phyloP scores from a whole-genome alignment of 2,113 vertebrate species.

The Oxyruncus cristatus region DNA sequence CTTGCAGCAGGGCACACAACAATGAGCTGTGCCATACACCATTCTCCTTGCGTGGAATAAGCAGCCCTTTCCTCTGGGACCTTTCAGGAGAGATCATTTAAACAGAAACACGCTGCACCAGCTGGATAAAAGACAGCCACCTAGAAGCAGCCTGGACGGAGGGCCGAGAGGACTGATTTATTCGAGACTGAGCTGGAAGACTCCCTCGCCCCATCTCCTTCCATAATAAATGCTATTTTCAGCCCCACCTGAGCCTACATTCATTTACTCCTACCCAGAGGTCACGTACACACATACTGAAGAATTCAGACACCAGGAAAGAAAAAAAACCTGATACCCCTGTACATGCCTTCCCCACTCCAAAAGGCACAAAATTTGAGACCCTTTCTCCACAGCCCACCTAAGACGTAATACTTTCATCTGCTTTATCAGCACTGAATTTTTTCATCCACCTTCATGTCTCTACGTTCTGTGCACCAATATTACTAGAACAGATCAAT shows the following conservation, averaged over 20 bases:
- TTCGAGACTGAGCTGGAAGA: constrained; percentile 3
- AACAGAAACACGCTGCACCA: constrained; percentile 36
- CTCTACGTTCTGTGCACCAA: not conserved
- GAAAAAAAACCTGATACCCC: not conserved
- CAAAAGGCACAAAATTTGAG: not conserved
- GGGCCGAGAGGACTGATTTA: constrained; percentile 30
- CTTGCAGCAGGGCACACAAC: constrained; percentile 44
- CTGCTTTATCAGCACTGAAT: not conserved
- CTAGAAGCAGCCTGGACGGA: constrained; percentile 7
- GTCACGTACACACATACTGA: not conserved
- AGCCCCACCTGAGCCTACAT: constrained; percentile 44
- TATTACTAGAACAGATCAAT: constrained; percentile 45
- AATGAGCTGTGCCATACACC: constrained; percentile 43
- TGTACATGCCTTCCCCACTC: not conserved
- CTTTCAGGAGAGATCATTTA: constrained; percentile 62
- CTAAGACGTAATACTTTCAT: not conserved
- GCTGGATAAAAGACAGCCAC: constrained; percentile 54
- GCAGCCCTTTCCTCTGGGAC: constrained; percentile 58
- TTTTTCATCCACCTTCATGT: not conserved
- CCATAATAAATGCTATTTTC: constrained; percentile 53
- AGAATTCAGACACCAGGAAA: not conserved
- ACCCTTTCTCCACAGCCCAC: not conserved
- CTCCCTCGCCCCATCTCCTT: not conserved
- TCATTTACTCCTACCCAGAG: constrained; percentile 9
- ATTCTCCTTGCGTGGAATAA: constrained; percentile 39